These are phyloP conservation scores for Macrobrachium nipponense DNA, from an alignment of 1,140 invertebrate species.

Conservation along the genomic window DNA sequence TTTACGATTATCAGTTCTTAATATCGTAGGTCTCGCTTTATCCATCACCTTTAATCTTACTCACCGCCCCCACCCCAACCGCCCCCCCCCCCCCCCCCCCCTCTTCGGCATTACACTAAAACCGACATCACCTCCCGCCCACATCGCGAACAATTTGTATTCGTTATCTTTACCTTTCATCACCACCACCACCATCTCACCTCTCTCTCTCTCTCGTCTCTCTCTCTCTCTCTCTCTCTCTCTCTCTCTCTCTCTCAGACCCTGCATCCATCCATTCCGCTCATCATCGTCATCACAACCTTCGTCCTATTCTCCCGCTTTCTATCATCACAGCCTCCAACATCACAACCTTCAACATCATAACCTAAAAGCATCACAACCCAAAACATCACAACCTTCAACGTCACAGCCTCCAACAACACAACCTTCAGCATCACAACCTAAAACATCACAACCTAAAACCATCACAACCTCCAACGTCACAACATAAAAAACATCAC, in stretches of 20 bases:
- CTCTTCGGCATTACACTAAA: too few species aligned
- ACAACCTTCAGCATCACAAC: background rate
- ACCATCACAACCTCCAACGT: background rate
- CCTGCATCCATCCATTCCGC: background rate
- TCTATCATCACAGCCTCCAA: background rate
- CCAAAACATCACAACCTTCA: background rate
- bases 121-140: too few species aligned
- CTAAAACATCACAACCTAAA: constrained; percentile 9
- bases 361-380: background rate
- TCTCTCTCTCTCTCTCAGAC: background rate
- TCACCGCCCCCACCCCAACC: background rate
- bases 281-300: background rate
- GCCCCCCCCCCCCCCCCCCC: background rate
- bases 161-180: too few species aligned
- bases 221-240: background rate
- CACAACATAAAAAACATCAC: constrained; percentile 8
- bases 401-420: background rate
- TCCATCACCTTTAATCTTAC: background rate
- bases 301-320: background rate
- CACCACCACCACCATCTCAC: background rate
- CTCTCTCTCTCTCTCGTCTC: background rate
- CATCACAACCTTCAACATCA: constrained; percentile 13
- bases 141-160: too few species aligned
- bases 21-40: too few species aligned
- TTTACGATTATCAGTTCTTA: too few species aligned